A percentile compares a stretch with the other conserved stretches of the same genome.
Conservation (phyloP, 1,140 invertebrate species). For the Drosophila fuyamai region DNA sequence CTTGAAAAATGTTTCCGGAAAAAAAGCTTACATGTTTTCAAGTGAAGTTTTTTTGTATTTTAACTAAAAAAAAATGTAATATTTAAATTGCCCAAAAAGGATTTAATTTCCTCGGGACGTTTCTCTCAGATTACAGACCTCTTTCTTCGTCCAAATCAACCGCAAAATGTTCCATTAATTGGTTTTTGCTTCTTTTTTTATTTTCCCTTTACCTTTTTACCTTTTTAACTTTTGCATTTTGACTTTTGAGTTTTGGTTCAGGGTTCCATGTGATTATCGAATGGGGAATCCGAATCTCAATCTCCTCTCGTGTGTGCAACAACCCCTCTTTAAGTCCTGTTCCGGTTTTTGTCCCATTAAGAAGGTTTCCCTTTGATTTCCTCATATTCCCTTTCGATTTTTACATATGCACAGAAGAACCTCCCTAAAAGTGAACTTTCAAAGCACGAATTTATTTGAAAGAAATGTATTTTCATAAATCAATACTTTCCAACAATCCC, state of each 20-base stretch:
- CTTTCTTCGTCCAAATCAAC: constrained; percentile 35
- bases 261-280: constrained; percentile 46
- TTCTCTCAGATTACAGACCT: constrained; percentile 27
- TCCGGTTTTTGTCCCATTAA: constrained; percentile 20
- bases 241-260: constrained; percentile 29
- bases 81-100: constrained; percentile 2
- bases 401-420: not conserved
- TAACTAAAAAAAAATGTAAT: not conserved
- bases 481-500: too few species aligned
- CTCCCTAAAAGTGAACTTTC: not conserved
- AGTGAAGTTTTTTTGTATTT: not conserved
- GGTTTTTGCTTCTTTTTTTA: constrained; percentile 6
- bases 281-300: constrained; percentile 16
- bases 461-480: too few species aligned
- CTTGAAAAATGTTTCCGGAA: too few species aligned
- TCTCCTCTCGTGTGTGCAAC: constrained; percentile 9
- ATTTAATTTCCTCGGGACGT: constrained; percentile 11
- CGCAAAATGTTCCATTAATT: constrained; percentile 44
- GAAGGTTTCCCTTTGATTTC: constrained; percentile 14
- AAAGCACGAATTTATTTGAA: too few species aligned
- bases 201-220: not conserved
- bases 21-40: not conserved
- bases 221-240: constrained; percentile 35
- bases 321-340: constrained; percentile 23
- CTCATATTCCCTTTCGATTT: constrained; percentile 7